Evolutionary conservation across 37 sponge, comb jelly and placozoan species (phyloP).

Genomic region (Hormiphora californensis): DNA sequence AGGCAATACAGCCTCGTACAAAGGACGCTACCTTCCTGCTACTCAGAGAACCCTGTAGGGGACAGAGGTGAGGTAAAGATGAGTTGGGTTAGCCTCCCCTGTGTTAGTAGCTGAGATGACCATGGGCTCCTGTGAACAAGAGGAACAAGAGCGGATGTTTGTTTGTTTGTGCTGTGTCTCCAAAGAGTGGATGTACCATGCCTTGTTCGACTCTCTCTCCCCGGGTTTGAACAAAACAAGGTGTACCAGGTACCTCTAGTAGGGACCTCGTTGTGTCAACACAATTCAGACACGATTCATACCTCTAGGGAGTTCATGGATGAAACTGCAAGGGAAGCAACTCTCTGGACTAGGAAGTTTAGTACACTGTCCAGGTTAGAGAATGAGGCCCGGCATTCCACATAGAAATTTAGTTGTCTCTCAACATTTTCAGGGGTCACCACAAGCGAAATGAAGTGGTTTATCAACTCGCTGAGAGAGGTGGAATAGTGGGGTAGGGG

Average conservation of each 20-base stretch:
- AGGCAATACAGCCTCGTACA: slow-evolving; percentile 91
- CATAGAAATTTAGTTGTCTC: slow-evolving; percentile 91
- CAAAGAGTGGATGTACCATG: too few species aligned
- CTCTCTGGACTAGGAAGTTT: slow-evolving; percentile 77
- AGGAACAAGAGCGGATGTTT: too few species aligned
- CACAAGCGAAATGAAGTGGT: slow-evolving; percentile 55
- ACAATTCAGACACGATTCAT: too few species aligned
- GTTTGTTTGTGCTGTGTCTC: too few species aligned
- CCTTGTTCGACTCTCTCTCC: too few species aligned
- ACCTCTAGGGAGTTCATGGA: too few species aligned
- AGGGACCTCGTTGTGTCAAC: too few species aligned
- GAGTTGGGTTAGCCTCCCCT: slow-evolving; percentile 63
- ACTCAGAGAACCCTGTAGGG: too few species aligned
- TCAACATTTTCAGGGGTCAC: slow-evolving; percentile 88
- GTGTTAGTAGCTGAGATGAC: slow-evolving; percentile 81
- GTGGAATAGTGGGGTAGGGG: too few species aligned
- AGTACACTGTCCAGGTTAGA: slow-evolving; percentile 81
- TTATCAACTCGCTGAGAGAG: slow-evolving; percentile 36
- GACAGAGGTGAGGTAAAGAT: too few species aligned
- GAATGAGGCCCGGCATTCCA: slow-evolving; percentile 85
- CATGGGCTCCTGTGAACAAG: slow-evolving; percentile 73
- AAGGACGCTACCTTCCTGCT: slow-evolving; percentile 88
- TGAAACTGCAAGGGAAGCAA: not conserved
- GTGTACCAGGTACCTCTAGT: too few species aligned
- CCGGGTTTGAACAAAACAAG: too few species aligned